Percentiles rank a stretch among this genome's conserved stretches.
Conservation (phyloP, 1,140 invertebrate species). For the Helicorthomorpha holstii region DNA sequence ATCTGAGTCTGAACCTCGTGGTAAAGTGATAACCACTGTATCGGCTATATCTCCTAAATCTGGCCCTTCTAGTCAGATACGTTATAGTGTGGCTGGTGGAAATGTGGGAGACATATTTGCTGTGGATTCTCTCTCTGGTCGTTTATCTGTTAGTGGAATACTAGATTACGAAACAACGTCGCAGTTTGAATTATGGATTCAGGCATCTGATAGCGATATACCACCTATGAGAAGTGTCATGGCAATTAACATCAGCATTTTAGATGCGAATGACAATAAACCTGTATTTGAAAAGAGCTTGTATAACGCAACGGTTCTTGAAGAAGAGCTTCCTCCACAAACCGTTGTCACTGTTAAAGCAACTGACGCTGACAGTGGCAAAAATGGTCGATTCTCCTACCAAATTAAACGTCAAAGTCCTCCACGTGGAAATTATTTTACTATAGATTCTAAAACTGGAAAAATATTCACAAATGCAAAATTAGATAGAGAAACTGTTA, state of each 20-base stretch:
- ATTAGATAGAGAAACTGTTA: conserved; percentile 74
- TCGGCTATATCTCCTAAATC: too few relatives aligned
- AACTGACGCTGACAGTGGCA: conserved; percentile 65
- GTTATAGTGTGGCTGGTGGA: conserved; percentile 85
- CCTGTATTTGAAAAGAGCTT: conserved; percentile 60
- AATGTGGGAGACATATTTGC: conserved; percentile 68
- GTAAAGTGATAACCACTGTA: conserved; percentile 23
- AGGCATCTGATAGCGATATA: conserved; percentile 66
- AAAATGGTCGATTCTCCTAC: conserved; percentile 69
- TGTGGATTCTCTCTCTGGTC: conserved; percentile 59
- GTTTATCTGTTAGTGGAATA: conserved; percentile 48
- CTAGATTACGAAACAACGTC: conserved; percentile 76
- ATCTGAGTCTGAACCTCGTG: conserved; percentile 47
- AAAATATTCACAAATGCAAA: conserved; percentile 64
- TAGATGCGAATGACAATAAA: conserved; percentile 79
- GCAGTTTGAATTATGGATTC: conserved; percentile 79
- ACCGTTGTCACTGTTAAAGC: conserved; percentile 59
- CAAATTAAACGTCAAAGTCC: conserved; percentile 40
- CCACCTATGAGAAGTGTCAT: conserved; percentile 46
- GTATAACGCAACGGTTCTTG: conserved; percentile 66
- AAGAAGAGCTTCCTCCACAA: conserved; percentile 67
- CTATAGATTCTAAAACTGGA: conserved; percentile 59
- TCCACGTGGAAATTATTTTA: conserved; percentile 27
- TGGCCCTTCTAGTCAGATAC: too few relatives aligned
- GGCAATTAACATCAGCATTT: conserved; percentile 63